Evolutionary conservation across 2,113 vertebrate genomes (phyloP), one percentile per base, ranked within the genome.

Genomic region (Sprattus sprattus): DNA sequence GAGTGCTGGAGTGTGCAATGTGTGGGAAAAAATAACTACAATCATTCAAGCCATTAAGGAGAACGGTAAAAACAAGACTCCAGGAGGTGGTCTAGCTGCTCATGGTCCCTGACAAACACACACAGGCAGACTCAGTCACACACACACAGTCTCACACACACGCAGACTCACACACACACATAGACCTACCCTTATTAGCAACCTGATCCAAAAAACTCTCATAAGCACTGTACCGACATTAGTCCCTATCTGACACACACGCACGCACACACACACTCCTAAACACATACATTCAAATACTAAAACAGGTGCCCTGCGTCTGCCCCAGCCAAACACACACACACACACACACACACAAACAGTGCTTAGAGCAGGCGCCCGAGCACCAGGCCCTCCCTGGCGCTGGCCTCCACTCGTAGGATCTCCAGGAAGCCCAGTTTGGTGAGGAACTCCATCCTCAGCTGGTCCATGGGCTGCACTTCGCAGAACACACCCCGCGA

Each of bases 381-480:
- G 64, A 97, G 92, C 86, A 97, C 94, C 81, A 91, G 91, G 1
- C 93, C 60, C 0, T 95, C 89, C 0, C 95, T 92, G 88, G 90
- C 91, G 82, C 91, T 89, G 44, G 92, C 93, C 91, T 95, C 96
- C 86, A 94, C 94, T 88, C 95, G 91, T 0, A 96, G 95, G 91
- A 97, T 94, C 89, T 95, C 95, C 0, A 97, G 90, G 47, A 97
- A 97, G 85, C 96, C 96, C 92, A 97, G 87, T 85, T 96, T 96
- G 25, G 94, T 94, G 87, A 96, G 91, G 90, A 97, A 96, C 90
- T 95, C 96, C 92, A 96, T 90, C 85, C 95, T 94, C 86, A 94
- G 93, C 50, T 89, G 87, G 88, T 97, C 95, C 0, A 93, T 28
- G 0, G 95, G 94, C 84, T 94, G 94, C 71, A 97, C 57, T 25